Conservation (phyloP, 2,797 vertebrate species). For the Rallus crepitans region DNA sequence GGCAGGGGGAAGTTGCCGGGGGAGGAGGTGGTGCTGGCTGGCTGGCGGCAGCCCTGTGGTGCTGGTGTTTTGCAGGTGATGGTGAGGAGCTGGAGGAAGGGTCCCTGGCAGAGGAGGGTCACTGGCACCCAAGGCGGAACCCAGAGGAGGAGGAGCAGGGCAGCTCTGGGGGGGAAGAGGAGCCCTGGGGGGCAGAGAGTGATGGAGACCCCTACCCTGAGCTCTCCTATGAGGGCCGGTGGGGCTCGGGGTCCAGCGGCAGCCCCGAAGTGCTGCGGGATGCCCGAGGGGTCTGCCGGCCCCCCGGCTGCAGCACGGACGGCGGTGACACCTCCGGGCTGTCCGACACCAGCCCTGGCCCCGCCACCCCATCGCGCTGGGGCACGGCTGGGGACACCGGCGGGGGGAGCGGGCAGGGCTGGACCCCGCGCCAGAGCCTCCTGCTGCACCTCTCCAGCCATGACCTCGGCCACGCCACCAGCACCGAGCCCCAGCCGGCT, state of each 20-base stretch:
- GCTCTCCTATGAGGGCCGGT: conserved; percentile 1
- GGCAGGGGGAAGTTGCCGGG: no score
- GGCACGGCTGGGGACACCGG: rapidly evolving
- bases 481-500: conserved; percentile 47
- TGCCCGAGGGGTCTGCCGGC: background rate
- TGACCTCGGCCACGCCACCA: background rate
- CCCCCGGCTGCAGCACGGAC: background rate
- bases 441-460: conserved; percentile 20
- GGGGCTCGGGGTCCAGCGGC: conserved; percentile 1
- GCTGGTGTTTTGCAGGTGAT: conserved; percentile 51
- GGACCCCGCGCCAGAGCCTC: conserved; percentile 2
- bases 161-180: background rate
- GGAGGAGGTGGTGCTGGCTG: rapidly evolving
- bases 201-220: conserved; percentile 1
- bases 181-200: background rate
- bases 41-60: background rate
- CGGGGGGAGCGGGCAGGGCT: background rate
- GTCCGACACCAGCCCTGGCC: conserved; percentile 31
- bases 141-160: conserved; percentile 63
- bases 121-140: conserved; percentile 46
- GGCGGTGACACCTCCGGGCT: background rate
- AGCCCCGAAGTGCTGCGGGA: background rate
- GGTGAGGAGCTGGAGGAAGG: conserved; percentile 16
- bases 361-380: background rate
- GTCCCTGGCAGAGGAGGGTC: conserved; percentile 14